These are phyloP conservation scores for Forbesichthys papilliferus DNA, from an alignment of 2,113 vertebrate species.

Conservation along the genomic window DNA sequence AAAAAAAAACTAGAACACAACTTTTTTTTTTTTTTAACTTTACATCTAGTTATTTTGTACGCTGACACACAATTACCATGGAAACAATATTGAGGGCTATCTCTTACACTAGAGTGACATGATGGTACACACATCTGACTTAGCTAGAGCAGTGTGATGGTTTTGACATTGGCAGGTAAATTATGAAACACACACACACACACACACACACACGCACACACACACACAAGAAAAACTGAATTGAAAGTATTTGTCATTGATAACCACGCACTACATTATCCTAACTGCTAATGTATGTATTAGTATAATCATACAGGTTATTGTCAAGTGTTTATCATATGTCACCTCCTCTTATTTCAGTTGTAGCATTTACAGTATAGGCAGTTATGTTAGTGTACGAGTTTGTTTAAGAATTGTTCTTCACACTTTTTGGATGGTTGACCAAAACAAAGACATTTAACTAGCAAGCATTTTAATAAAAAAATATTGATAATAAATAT, in stretches of 20 bases:
- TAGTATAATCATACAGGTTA: background rate
- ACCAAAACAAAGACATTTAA: too few species aligned
- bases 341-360: too few species aligned
- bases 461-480: too few species aligned
- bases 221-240: background rate
- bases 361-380: too few species aligned
- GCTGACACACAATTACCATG: slow-evolving; percentile 34
- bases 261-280: background rate
- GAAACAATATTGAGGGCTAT: slow-evolving; percentile 27
- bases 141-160: slow-evolving; percentile 5
- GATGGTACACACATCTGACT: slow-evolving; percentile 27
- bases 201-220: background rate
- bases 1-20: slow-evolving; percentile 46
- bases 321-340: background rate
- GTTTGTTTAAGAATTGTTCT: too few species aligned
- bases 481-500: too few species aligned
- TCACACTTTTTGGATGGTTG: too few species aligned
- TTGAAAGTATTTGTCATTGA: background rate
- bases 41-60: slow-evolving; percentile 43
- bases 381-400: too few species aligned
- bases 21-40: slow-evolving; percentile 65
- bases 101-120: slow-evolving; percentile 18
- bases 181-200: background rate
- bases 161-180: slow-evolving; percentile 12
- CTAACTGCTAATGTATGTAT: background rate